Percentiles rank a stretch among this genome's conserved stretches.
Conservation (phyloP, 2,113 vertebrate species). For the Polypterus senegalus region DNA sequence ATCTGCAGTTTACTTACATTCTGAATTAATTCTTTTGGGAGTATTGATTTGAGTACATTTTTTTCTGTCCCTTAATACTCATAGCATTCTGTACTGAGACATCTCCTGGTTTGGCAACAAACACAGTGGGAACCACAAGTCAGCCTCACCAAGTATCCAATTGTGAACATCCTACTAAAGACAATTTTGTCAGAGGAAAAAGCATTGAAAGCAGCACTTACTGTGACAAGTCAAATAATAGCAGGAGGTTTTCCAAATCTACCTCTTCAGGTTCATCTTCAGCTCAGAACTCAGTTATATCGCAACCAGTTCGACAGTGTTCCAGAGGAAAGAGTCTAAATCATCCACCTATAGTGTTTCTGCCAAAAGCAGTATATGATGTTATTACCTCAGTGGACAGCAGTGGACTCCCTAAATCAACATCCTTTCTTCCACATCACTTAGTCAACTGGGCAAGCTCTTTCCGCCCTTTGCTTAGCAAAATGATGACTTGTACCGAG, state of each 20-base stretch:
- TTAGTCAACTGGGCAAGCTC: slow-evolving; percentile 85
- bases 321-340: slow-evolving; percentile 63
- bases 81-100: slow-evolving; percentile 34
- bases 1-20: background rate
- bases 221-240: slow-evolving; percentile 7
- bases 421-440: slow-evolving; percentile 82
- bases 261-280: slow-evolving; percentile 51
- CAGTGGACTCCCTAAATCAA: slow-evolving; percentile 78
- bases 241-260: slow-evolving; percentile 40
- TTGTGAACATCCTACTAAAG: too few species aligned
- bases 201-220: slow-evolving; percentile 5
- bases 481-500: slow-evolving; percentile 93
- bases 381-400: slow-evolving; percentile 71
- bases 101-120: slow-evolving; percentile 18
- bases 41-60: background rate
- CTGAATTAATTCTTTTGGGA: background rate
- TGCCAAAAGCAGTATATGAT: slow-evolving; percentile 78
- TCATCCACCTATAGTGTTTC: slow-evolving; percentile 77
- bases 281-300: slow-evolving; percentile 26
- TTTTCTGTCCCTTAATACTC: slow-evolving; percentile 22
- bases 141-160: slow-evolving; percentile 26
- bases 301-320: slow-evolving; percentile 57
- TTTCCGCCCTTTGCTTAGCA: slow-evolving; percentile 84
- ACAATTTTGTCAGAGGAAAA: background rate
- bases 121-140: slow-evolving; percentile 26